Evolutionary conservation across 2,797 vertebrate species (phyloP).

Genomic region (Meriones psammophilus): DNA sequence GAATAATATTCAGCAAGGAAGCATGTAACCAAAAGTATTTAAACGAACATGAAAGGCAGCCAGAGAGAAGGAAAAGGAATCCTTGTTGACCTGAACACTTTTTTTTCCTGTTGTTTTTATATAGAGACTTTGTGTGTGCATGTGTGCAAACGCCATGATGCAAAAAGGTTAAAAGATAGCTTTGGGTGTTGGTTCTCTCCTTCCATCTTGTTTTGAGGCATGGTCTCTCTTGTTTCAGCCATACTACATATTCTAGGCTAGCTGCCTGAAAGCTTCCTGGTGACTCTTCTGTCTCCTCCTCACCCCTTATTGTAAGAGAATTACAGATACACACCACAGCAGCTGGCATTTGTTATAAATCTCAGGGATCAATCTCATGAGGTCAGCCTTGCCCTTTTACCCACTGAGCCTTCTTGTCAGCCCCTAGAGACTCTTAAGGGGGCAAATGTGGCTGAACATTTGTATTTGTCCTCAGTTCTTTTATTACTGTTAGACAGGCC

Average conservation of each 20-base stretch:
- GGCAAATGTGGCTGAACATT: background rate
- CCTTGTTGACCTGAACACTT: too few relatives aligned
- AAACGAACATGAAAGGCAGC: conserved; percentile 7
- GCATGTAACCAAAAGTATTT: background rate
- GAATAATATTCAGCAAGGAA: background rate
- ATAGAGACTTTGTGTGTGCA: background rate
- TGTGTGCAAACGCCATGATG: background rate
- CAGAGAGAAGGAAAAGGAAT: background rate
- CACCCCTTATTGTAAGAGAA: background rate
- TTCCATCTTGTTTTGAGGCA: background rate
- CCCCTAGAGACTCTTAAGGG: background rate
- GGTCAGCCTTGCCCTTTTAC: background rate
- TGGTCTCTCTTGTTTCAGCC: background rate
- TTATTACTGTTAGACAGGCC: background rate
- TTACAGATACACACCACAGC: background rate
- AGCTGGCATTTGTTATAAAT: background rate
- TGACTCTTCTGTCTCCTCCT: background rate
- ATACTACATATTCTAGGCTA: background rate
- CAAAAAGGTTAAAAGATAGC: background rate
- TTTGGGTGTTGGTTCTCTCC: background rate
- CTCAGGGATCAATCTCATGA: background rate
- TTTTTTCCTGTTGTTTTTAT: background rate
- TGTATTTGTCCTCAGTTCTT: background rate
- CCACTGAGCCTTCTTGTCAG: background rate
- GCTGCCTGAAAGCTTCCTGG: background rate